phyloP scores from a whole-genome alignment of 2,888 invertebrate genomes.

The Aspidiotus rigidus region DNA sequence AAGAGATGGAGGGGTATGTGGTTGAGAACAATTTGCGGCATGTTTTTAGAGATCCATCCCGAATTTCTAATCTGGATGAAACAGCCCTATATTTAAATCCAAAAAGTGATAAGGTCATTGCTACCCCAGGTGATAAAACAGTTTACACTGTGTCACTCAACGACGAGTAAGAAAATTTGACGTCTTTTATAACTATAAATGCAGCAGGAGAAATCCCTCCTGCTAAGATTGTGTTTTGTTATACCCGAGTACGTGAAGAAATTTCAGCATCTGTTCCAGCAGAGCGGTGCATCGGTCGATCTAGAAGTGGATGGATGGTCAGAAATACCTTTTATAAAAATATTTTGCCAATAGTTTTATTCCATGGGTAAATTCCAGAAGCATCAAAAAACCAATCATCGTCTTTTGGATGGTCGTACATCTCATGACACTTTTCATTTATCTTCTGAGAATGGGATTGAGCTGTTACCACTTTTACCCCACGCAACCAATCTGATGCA shows the following conservation, averaged over 20 bases:
- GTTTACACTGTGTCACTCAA: neutral
- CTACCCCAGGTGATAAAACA: constrained; percentile 8
- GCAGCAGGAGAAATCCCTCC: constrained; percentile 38
- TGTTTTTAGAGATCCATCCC: neutral
- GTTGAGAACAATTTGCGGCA: neutral
- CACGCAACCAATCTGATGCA: constrained; percentile 38
- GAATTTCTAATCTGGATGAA: constrained; percentile 9
- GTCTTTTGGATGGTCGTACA: constrained; percentile 43
- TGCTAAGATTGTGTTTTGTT: constrained; percentile 36
- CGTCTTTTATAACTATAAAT: constrained; percentile 34
- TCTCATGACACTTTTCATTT: constrained; percentile 40
- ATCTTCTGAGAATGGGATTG: constrained; percentile 36
- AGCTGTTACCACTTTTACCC: constrained; percentile 37
- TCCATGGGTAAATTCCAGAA: constrained; percentile 36
- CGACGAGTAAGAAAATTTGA: constrained; percentile 9
- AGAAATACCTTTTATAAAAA: constrained; percentile 36
- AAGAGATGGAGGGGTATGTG: constrained; percentile 5
- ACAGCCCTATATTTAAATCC: constrained; percentile 1
- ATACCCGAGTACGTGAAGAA: constrained; percentile 35
- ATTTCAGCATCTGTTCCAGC: constrained; percentile 36
- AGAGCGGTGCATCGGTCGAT: constrained; percentile 36
- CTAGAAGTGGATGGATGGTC: constrained; percentile 38
- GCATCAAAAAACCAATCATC: constrained; percentile 38
- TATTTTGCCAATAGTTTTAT: constrained; percentile 36
- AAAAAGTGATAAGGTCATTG: constrained; percentile 6